Percentiles rank a stretch among this genome's conserved stretches.
These are phyloP conservation scores for Laothoe populi DNA, from an alignment of 2,888 invertebrate genomes.

Conservation along the genomic window DNA sequence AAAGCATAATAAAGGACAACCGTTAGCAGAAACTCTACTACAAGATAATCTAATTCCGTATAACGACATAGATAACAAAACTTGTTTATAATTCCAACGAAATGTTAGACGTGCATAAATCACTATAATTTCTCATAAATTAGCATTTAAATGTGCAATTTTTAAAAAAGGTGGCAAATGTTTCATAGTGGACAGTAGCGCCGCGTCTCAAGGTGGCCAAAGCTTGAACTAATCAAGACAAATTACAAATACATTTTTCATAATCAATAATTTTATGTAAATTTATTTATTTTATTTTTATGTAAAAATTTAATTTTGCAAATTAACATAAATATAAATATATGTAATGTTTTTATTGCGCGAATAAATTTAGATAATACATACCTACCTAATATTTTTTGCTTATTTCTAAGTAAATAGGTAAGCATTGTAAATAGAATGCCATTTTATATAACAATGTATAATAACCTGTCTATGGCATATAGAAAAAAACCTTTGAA, in stretches of 20 bases:
- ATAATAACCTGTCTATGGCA: no score
- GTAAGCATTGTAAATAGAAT: no score
- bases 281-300: not conserved
- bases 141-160: conserved; percentile 13
- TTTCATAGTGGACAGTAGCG: not conserved
- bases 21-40: not conserved
- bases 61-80: conserved; percentile 16
- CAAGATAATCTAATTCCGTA: conserved; percentile 14
- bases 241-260: not conserved
- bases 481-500: no score
- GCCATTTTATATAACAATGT: no score
- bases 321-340: no score
- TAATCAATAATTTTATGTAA: not conserved
- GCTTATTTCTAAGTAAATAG: no score
- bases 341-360: no score
- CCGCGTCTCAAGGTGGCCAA: not conserved
- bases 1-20: not conserved
- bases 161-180: conserved; percentile 4
- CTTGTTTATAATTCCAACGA: not conserved
- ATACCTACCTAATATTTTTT: no score
- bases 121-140: conserved; percentile 9
- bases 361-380: no score
- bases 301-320: no score
- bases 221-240: not conserved
- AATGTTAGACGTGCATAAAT: not conserved